Conservation (phyloP, 2,113 vertebrate species). For the Telmatochromis sp. region DNA sequence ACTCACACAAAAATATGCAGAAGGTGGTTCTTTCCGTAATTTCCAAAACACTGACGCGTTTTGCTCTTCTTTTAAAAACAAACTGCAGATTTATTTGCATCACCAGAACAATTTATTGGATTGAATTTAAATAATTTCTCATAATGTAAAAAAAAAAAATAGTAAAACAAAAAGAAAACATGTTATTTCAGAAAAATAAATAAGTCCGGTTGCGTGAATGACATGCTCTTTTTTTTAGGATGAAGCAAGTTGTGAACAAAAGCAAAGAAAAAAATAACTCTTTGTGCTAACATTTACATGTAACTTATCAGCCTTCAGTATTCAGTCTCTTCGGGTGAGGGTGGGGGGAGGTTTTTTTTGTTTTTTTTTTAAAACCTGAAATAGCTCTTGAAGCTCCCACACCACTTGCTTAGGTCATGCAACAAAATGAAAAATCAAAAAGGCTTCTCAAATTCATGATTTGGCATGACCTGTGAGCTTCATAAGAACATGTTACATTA, state of each 20-base stretch:
- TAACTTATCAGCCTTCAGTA: background rate
- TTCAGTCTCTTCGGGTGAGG: background rate
- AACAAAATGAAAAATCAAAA: background rate
- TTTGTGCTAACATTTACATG: background rate
- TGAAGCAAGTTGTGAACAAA: slow-evolving; percentile 9
- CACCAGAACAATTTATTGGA: slow-evolving; percentile 56
- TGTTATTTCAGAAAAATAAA: slow-evolving; percentile 64
- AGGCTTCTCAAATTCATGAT: background rate
- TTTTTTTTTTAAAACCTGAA: background rate
- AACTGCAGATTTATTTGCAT: slow-evolving; percentile 18
- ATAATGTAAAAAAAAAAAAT: slow-evolving; percentile 24
- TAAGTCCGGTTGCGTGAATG: slow-evolving; percentile 45
- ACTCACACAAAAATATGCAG: slow-evolving; percentile 11
- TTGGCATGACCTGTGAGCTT: background rate
- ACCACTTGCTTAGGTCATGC: background rate
- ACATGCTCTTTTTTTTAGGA: slow-evolving; percentile 7
- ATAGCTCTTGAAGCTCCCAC: background rate
- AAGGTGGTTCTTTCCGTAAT: background rate
- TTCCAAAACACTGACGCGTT: background rate
- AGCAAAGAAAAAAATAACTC: background rate
- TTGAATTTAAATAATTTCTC: slow-evolving; percentile 54
- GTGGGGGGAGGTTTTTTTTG: accelerated
- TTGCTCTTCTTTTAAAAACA: slow-evolving; percentile 15
- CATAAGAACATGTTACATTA: background rate
- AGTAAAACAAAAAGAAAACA: slow-evolving; percentile 11